phyloP scores from a whole-genome alignment of 2,113 vertebrate genomes.

The Otocyon megalotis region DNA sequence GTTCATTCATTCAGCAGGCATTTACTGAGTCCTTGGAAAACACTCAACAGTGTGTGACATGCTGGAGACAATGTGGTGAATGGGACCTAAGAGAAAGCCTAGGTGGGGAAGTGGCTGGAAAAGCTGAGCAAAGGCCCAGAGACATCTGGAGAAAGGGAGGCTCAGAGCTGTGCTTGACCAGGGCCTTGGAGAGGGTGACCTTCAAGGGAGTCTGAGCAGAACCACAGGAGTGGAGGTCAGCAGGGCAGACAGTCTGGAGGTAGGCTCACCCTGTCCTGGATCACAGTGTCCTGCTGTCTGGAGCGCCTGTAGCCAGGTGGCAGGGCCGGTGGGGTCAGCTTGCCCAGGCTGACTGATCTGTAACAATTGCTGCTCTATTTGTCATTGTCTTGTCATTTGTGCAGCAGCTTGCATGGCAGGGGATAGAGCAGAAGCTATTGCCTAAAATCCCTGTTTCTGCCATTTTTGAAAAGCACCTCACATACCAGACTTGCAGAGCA shows the following conservation, averaged over 20 bases:
- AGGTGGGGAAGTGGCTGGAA: neutral
- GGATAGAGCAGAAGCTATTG: conserved; percentile 2
- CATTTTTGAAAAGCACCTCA: neutral
- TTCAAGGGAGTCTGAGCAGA: neutral
- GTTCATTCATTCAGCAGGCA: neutral
- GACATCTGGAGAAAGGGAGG: neutral
- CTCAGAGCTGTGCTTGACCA: neutral
- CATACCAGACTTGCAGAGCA: neutral
- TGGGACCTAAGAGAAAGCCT: neutral
- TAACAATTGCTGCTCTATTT: conserved; percentile 53
- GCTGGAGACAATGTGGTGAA: neutral
- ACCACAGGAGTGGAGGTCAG: neutral
- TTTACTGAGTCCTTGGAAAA: neutral
- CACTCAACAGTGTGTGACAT: neutral
- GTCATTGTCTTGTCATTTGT: conserved; percentile 72
- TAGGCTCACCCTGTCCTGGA: neutral
- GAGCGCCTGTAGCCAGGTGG: neutral
- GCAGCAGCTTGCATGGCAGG: conserved; percentile 57
- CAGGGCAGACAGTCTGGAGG: neutral
- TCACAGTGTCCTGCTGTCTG: neutral
- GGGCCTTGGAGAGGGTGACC: neutral
- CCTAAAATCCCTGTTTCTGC: neutral
- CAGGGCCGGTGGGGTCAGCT: neutral
- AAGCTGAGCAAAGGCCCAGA: neutral
- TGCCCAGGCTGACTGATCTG: neutral